Evolutionary conservation across 2,113 vertebrate genomes (phyloP), one percentile per base, ranked within the genome.

Genomic region (Glaucidium brasilianum): DNA sequence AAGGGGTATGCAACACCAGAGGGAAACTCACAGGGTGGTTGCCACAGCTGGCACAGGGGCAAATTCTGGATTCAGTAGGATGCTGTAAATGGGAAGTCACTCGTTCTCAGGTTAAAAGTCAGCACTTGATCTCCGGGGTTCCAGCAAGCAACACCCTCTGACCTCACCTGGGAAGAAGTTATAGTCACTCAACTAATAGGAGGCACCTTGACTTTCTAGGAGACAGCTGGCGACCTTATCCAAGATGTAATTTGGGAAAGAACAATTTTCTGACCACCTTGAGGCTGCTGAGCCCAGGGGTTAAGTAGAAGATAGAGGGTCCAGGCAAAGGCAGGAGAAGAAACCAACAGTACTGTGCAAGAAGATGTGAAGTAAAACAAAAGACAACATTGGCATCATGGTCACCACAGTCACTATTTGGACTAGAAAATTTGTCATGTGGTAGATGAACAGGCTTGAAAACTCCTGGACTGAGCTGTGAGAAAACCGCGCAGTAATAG

Each of bases 11-110:
- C 27, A 79, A 3, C n/a, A 29, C 10, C 53, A 53, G 58, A 2
- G 16, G 64, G 32, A 85, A 78, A 78, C 5, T 10, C 41, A 19
- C 0, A 0, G n/a, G 18, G 50, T 30, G 50, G 34, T 9, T 58
- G 34, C 22, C 59, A 56, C 34, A 47, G 75, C 29, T 76, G 89
- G 15, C 41, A 69, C 0, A 0, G 66, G 17, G 27, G 22, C 0
- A 67, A 76, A 39, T 43, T 34, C 59, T 67, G 72, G n/a, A 8
- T 87, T 87, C 55, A 35, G 22, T 11, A 14, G n/a, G 67, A 39
- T 67, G 15, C 13, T 95, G 43, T 32, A 50, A 67, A 34, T 9
- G 43, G 34, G 27, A 45, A 87, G 10, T 18, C 25, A 9, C 6
- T 37, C 37, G 13, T 34, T 92, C 66, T 29, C 34, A 21, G 30